Evolutionary conservation across 2,888 invertebrate genomes (phyloP).

Genomic region (Matsumyia berberina): DNA sequence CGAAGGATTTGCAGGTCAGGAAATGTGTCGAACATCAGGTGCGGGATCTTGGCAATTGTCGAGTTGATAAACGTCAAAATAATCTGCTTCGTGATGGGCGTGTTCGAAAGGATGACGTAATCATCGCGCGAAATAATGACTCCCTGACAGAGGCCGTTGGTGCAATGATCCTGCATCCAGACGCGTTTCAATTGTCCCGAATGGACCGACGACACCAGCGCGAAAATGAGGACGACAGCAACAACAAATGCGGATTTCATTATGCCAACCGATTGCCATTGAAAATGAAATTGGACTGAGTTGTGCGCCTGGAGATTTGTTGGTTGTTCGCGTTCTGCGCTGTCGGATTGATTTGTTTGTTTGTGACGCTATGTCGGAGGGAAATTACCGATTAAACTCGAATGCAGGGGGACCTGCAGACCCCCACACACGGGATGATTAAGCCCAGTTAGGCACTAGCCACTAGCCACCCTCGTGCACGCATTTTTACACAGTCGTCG

Average conservation of each 20-base stretch:
- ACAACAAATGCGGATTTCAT: conserved; percentile 44
- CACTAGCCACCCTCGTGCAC: conserved; percentile 14
- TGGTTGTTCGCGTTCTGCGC: neutral
- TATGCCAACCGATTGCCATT: conserved; percentile 65
- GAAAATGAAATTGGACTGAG: conserved; percentile 67
- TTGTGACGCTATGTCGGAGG: conserved; percentile 24
- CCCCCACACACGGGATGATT: neutral
- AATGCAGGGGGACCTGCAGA: conserved; percentile 10
- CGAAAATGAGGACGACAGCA: conserved; percentile 23
- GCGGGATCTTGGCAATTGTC: conserved; percentile 82
- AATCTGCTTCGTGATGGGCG: conserved; percentile 80
- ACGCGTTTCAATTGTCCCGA: conserved; percentile 81
- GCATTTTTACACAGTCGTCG: conserved; percentile 16
- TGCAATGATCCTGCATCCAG: conserved; percentile 83
- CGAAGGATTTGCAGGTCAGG: conserved; percentile 82
- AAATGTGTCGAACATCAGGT: conserved; percentile 83
- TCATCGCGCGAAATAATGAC: conserved; percentile 81
- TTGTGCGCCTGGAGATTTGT: neutral
- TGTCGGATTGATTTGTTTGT: conserved; percentile 43
- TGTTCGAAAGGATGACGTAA: conserved; percentile 82
- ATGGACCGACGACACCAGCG: conserved; percentile 18
- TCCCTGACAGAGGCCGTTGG: conserved; percentile 80
- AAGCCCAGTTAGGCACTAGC: neutral
- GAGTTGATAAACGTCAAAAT: conserved; percentile 82
- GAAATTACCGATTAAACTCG: conserved; percentile 54